phyloP scores from a whole-genome alignment of 2,113 vertebrate species.

The Nettapus auritus region DNA sequence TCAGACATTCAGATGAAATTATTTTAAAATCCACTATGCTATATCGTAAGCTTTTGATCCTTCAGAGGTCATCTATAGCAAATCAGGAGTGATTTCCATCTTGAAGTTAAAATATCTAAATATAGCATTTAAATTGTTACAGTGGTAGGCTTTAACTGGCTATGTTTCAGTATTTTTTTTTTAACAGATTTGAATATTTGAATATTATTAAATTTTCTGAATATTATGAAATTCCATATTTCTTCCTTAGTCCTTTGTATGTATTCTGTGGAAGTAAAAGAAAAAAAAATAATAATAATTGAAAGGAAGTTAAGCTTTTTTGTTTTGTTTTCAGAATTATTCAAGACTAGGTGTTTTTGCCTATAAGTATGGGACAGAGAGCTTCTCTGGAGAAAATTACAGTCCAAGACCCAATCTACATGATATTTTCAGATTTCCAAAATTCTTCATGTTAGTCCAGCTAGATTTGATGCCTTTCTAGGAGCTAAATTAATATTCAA shows the following conservation, averaged over 20 bases:
- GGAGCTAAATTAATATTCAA: not conserved
- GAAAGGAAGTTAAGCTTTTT: not conserved
- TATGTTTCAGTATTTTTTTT: not conserved
- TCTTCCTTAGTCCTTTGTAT: not conserved
- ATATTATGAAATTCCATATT: not conserved
- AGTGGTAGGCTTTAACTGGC: not conserved
- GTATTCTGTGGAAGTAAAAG: not conserved
- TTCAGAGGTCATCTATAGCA: not conserved
- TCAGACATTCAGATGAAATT: not conserved
- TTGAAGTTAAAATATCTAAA: not conserved
- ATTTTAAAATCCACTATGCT: not conserved
- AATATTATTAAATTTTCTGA: too few species aligned
- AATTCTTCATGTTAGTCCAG: not conserved
- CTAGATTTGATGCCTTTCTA: not conserved
- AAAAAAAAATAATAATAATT: not conserved
- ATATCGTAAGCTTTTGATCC: not conserved
- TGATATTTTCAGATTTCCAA: not conserved
- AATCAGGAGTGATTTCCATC: not conserved
- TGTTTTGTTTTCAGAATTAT: not conserved
- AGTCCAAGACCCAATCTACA: not conserved
- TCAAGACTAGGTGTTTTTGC: not conserved
- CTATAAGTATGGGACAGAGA: accelerated
- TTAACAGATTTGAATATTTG: not conserved
- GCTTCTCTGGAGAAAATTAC: not conserved
- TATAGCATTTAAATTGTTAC: not conserved